Base-by-base conservation (phyloP, 2,113 vertebrate genomes). In the Terrapene triunguis region DNA sequence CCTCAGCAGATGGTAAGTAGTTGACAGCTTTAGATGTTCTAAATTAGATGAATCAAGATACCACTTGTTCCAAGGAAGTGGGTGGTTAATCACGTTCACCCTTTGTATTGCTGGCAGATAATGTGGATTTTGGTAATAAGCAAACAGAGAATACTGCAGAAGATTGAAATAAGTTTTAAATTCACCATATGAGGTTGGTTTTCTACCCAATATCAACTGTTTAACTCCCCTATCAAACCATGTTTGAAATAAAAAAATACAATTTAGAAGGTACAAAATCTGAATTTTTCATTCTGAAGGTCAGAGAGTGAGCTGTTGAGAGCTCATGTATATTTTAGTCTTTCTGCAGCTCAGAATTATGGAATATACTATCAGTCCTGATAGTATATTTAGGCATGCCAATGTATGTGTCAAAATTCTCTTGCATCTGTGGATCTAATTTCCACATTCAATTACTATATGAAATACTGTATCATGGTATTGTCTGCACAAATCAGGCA, bases 21-120 rank as follows among this genome's bases (percentile, higher is more conserved):
- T 87, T 89, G 90, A 89, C 93, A 96, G 90, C 91, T 94, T 86
- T 44, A 51, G 81, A 86, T 84, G 81, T 53, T 94, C 96, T 90
- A 79, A 98, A 95, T 95, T 91, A 96, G 95, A 96, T 86, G 22
- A 93, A 96, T 97, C 95, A 94, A 97, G 94, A 96, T 82, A 55
- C n/a, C 89, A 88, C 94, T 95, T 89, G 87, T 93, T 96, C 91
- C 95, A 94, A 92, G 92, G 47, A 85, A 96, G 90, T 91, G 84
- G 90, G 90, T 92, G 89, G 95, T 97, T 96, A 97, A 96, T 97
- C 89, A 90, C 82, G 84, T 81, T 94, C 17, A 0, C 96, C 93
- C 89, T 96, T 90, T 90, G 80, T 78, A 54, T 85, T 92, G 90
- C 76, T 96, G 93, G 94, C 86, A 95, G 95, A 84, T 85, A 90